These are phyloP conservation scores for Sitophilus oryzae DNA, from an alignment of 1,140 invertebrate species.

Conservation along the genomic window DNA sequence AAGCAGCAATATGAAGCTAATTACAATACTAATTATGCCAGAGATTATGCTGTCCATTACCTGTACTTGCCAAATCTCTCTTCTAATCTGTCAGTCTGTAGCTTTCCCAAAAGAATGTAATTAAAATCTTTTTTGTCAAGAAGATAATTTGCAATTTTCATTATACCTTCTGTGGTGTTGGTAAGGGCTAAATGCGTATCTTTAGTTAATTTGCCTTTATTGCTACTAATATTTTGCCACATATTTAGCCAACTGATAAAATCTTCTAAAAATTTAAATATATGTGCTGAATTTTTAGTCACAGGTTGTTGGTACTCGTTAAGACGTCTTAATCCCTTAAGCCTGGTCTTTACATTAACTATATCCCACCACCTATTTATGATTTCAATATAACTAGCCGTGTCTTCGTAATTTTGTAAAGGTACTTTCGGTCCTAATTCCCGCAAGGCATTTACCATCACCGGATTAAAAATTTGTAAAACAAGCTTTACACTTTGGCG, in stretches of 20 bases:
- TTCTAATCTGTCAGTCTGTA: not conserved
- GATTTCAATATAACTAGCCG: constrained; percentile 7
- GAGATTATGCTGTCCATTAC: too few species aligned
- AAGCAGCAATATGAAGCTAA: too few species aligned
- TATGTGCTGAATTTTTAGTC: not conserved
- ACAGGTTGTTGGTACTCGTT: not conserved
- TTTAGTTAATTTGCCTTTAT: too few species aligned
- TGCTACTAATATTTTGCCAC: not conserved
- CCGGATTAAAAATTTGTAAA: constrained; percentile 8
- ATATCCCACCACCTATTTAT: constrained; percentile 12
- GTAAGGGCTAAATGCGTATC: not conserved
- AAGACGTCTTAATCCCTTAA: not conserved
- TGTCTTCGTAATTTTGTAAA: constrained; percentile 8
- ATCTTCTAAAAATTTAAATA: not conserved
- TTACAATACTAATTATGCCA: too few species aligned
- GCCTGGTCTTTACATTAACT: constrained; percentile 10
- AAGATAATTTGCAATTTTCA: not conserved
- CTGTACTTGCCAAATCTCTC: not conserved
- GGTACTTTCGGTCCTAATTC: constrained; percentile 4
- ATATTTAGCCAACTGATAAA: not conserved
- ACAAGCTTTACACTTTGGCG: constrained; percentile 16
- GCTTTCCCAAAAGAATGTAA: not conserved
- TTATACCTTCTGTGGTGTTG: not conserved
- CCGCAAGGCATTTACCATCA: not conserved
- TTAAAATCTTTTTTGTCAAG: not conserved